Evolutionary conservation across 1,140 invertebrate species (phyloP).

Genomic region (Listronotus oregonensis): DNA sequence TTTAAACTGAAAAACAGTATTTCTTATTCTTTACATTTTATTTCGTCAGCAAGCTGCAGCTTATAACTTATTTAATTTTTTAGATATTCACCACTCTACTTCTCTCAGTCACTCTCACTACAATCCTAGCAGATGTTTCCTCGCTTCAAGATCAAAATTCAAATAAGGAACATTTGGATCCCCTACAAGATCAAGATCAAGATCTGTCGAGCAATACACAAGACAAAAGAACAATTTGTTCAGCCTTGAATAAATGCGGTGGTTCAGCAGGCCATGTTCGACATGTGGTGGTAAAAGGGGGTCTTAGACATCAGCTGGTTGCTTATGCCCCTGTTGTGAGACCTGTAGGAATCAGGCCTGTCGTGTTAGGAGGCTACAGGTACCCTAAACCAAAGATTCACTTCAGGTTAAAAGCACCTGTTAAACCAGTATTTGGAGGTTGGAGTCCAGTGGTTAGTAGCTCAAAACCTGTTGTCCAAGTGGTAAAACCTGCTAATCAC

Average conservation of each 20-base stretch:
- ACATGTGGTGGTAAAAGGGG: conserved; percentile 42
- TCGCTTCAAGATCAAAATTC: conserved; percentile 32
- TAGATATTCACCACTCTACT: neutral
- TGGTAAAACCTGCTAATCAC: conserved; percentile 29
- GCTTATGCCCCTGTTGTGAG: conserved; percentile 44
- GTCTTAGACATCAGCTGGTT: conserved; percentile 43
- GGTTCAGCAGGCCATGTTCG: conserved; percentile 30
- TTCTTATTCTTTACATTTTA: too few species aligned
- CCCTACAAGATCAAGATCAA: conserved; percentile 43
- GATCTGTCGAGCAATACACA: conserved; percentile 42
- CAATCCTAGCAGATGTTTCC: conserved; percentile 8
- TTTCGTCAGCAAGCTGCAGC: too few species aligned
- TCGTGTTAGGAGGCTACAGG: conserved; percentile 27
- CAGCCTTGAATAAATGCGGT: conserved; percentile 34
- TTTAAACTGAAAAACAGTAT: too few species aligned
- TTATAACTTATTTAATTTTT: too few species aligned
- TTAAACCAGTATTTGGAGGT: conserved; percentile 27
- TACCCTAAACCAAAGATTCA: conserved; percentile 38
- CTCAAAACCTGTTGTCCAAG: conserved; percentile 29
- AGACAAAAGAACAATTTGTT: conserved; percentile 50
- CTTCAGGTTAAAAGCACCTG: conserved; percentile 22
- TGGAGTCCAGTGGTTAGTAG: conserved; percentile 31
- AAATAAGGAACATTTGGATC: conserved; percentile 41
- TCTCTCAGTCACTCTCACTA: conserved; percentile 1
- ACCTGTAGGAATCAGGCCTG: conserved; percentile 37